Conservation (phyloP, 30 jellyfish, hydroid and myxozoan genomes). For the Turritopsis rubra region DNA sequence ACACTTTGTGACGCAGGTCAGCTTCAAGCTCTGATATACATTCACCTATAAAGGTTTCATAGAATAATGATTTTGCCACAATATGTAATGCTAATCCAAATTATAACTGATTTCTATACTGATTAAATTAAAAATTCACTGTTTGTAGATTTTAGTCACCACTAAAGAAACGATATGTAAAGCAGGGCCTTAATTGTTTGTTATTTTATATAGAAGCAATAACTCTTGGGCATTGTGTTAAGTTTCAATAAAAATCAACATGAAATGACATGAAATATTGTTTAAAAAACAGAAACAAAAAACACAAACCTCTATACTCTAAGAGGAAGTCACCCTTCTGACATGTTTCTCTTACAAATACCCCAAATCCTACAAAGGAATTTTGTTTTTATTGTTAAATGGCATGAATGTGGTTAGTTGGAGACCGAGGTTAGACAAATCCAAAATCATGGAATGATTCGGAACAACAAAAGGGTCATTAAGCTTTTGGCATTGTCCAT, state of each 20-base stretch:
- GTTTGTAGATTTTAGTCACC: not conserved
- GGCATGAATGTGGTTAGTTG: not conserved
- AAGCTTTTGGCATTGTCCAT: not conserved
- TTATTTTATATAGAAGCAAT: not conserved
- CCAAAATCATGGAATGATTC: not conserved
- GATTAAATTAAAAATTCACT: not conserved
- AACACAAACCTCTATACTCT: not conserved
- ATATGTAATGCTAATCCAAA: not conserved
- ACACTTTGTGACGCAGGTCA: not conserved
- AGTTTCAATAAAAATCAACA: not conserved
- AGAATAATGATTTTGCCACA: not conserved
- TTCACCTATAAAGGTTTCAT: not conserved
- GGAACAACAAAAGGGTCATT: not conserved
- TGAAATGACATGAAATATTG: not conserved
- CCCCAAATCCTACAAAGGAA: not conserved
- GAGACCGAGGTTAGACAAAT: not conserved
- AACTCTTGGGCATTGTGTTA: not conserved
- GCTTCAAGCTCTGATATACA: conserved; percentile 1
- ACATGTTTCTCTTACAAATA: not conserved
- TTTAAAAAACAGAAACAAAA: not conserved
- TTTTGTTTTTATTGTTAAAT: not conserved
- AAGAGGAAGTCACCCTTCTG: not conserved
- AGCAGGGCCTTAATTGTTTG: not conserved
- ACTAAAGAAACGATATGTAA: not conserved
- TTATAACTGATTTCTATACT: not conserved